Evolutionary conservation across 2,888 invertebrate genomes (phyloP), one percentile per base, ranked within the genome.

Genomic region (Druceiella hillmani): DNA sequence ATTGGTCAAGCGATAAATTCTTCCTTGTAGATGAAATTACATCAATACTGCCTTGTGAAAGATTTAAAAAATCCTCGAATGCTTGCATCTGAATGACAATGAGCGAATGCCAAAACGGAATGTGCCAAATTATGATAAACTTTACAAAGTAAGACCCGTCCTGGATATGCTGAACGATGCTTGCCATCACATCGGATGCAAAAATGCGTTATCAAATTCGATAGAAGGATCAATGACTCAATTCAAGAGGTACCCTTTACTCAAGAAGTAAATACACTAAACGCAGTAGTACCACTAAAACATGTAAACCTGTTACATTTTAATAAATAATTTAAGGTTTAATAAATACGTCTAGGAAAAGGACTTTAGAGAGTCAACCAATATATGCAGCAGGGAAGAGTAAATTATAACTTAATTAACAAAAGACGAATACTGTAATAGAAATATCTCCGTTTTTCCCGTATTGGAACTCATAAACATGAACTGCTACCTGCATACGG

Each of bases 211-310:
- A 17, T 41, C 37, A 14, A 36, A 41, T 36, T 44, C 43, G 14
- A 41, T 41, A 26, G 41, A 41, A 27, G 44, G 41, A 17, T 38
- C 40, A 14, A 43, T 43, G 43, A 36, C 40, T 17, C 33, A 22
- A 22, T 43, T 43, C 26, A 40, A 42, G 20, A 34, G 40, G 11
- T 11, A 26, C 13, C 37, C 40, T 11, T 14, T 36, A n/a, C 24
- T 42, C 12, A 42, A 42, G 35, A 36, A 39, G 10, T 36, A 42
- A 5, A 39, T n/a, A n/a, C n/a, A n/a, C n/a, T n/a, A n/a, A n/a
- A n/a, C n/a, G n/a, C n/a, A n/a, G n/a, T n/a, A n/a, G n/a, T 42
- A 39, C 36, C 39, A 9, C 39, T 39, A 22, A 42, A 39, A 32
- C 42, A 33, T 11, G 28, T 38, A 17, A n/a, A n/a, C n/a, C n/a